Evolutionary conservation across 2,797 vertebrate genomes (phyloP), one percentile per base, ranked within the genome.

Genomic region (Schizothorax lantsangensis): DNA sequence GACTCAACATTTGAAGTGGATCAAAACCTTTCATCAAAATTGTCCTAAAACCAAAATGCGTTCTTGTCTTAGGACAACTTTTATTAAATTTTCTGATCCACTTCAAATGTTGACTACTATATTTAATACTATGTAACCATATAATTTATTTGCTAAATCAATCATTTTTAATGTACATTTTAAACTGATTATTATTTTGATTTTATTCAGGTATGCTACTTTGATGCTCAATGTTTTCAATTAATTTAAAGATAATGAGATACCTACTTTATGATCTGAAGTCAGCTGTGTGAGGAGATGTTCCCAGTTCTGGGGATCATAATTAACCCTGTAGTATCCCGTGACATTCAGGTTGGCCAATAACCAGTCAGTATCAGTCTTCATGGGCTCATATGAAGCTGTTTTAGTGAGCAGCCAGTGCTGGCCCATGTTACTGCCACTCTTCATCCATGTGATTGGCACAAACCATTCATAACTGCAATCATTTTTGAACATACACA

Each of bases 271-370:
- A 1, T 86, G 95, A 62, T 93, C 0, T 0, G 0, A 75, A 72
- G 33, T n/a, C 79, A 99, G 95, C 91, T 95, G 91, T 0, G 0
- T 0, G 17, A 97, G 90, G 62, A 99, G 95, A 66, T 88, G 95
- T 14, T 90, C 23, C 98, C 98, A 99, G 93, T 99, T 99, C 0
- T 69, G 84, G 0, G 4, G 47, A 30, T 99, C 96, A 2, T 99
- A 99, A 92, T 99, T 99, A 89, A 99, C 97, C 14, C 95, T 96
- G 93, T 96, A 99, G 88, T 97, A 99, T 54, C 97, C 98, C 0
- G 93, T 96, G 62, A 97, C 94, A 0, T 98, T 90, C 38, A 96
- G 79, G 92, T 99, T 99, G 85, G 96, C 93, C 86, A 99, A 89
- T 11, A 99, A 82, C 98, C 98, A 99, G 0, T 47, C 21, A 0